Conservation (phyloP, 2,888 invertebrate species). For the Candidula unifasciata region DNA sequence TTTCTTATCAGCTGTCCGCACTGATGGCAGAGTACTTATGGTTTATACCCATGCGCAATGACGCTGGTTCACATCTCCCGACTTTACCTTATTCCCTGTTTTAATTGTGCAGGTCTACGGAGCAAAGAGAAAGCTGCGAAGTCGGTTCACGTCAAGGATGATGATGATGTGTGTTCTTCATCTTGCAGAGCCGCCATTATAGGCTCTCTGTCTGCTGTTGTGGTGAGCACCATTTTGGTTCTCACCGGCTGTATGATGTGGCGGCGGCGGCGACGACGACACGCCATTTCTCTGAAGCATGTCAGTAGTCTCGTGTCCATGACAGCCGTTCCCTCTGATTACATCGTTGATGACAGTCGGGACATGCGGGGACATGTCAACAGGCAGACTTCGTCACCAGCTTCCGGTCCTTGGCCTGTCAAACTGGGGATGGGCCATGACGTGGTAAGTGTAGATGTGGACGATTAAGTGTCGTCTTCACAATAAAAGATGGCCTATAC, state of each 20-base stretch:
- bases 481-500: too few relatives aligned
- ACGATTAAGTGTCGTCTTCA: too few relatives aligned
- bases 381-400: conserved; percentile 57
- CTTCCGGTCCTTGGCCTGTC: conserved; percentile 51
- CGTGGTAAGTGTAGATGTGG: not conserved
- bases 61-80: too few relatives aligned
- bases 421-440: conserved; percentile 42
- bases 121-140: too few relatives aligned
- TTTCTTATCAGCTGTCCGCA: too few relatives aligned
- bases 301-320: conserved; percentile 74
- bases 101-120: not conserved
- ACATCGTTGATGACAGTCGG: conserved; percentile 71
- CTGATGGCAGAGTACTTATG: too few relatives aligned
- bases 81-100: too few relatives aligned
- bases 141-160: not conserved
- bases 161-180: not conserved
- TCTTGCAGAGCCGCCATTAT: conserved; percentile 57
- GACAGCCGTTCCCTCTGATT: conserved; percentile 76
- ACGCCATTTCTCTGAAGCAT: conserved; percentile 64
- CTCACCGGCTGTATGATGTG: conserved; percentile 43
- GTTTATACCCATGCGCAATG: too few relatives aligned
- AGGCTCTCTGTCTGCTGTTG: conserved; percentile 57
- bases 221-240: conserved; percentile 53
- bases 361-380: conserved; percentile 61
- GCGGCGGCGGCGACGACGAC: conserved; percentile 59